Base-by-base conservation (phyloP, 2,113 vertebrate species). In the Clupea harengus region DNA sequence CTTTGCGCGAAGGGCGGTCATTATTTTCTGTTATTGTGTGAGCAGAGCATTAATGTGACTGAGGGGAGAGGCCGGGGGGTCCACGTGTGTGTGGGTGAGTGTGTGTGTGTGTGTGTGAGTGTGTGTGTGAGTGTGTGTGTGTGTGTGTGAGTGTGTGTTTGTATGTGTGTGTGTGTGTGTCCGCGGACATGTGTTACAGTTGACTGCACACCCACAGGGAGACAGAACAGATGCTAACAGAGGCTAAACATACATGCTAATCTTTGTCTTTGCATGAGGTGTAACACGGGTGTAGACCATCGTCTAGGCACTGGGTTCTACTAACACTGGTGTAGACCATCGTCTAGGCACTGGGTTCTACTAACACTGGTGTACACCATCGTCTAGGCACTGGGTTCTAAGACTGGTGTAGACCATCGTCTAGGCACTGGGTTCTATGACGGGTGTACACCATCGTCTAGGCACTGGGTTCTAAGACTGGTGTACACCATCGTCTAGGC, bases 11-110 rank as follows among this genome's bases (percentile, higher is more conserved):
- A 17, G 90, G 86, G 86, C 88, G 87, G 90, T 91, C 92, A 94
- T 94, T 94, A 94, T 93, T 94, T 94, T 92, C 92, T 92, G 92
- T 94, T 94, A 94, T 94, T 93, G 86, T 88, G 91, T 87, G 78
- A 87, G 85, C 86, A 4, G 32, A 90, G 90, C 88, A 91, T 89
- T 92, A 93, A 91, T 92, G 89, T 90, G 89, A 92, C 90, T 89
- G 88, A 90, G n/a, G 81, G 89, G 67, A 87, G 88, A 91, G 25
- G 11, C 25, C 64, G 6, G 28, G 64, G 64, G 64, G n/a, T 67
- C 25, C 60, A 10, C 60, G 28, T n/a, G 6, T 8, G 8, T 67
- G 6, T 25, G 6, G 1, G 22, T n/a, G n/a, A n/a, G n/a, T n/a
- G n/a, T n/a, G n/a, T n/a, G n/a, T n/a, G n/a, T n/a, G n/a, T n/a